Conservation (phyloP, 2,113 vertebrate species). For the Paedocypris sp. region DNA sequence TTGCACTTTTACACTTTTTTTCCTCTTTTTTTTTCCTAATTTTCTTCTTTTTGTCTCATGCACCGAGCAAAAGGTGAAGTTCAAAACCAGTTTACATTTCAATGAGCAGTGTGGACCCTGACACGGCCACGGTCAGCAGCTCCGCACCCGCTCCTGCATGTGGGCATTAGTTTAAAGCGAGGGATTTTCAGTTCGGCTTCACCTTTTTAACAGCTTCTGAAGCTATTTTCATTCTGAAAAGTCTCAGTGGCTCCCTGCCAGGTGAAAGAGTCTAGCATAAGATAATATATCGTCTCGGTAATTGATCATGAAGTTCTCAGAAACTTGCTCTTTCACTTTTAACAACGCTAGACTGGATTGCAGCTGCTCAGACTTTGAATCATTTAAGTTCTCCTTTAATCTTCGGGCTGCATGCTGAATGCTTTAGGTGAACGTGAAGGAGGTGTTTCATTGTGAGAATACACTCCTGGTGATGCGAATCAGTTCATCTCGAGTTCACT, state of each 20-base stretch:
- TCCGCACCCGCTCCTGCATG: not conserved
- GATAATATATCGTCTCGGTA: slow-evolving; percentile 10
- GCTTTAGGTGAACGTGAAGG: not conserved
- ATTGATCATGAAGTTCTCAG: slow-evolving; percentile 9
- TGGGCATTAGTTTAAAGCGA: not conserved
- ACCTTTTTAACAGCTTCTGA: not conserved
- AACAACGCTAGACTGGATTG: not conserved
- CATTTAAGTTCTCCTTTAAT: slow-evolving; percentile 10
- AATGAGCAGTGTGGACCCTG: not conserved
- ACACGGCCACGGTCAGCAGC: not conserved
- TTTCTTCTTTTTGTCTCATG: not conserved
- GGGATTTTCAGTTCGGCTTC: not conserved
- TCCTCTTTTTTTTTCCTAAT: slow-evolving; percentile 4
- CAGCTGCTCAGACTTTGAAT: slow-evolving; percentile 2
- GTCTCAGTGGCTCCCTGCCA: not conserved
- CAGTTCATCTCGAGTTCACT: slow-evolving; percentile 14
- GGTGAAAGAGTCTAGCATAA: not conserved
- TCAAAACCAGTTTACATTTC: not conserved
- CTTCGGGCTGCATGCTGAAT: not conserved
- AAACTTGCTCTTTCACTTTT: slow-evolving; percentile 14
- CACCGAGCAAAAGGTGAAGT: not conserved
- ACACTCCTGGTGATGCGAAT: not conserved
- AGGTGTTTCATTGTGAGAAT: slow-evolving; percentile 7
- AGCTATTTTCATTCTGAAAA: not conserved
- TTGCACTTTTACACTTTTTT: slow-evolving; percentile 15